These are phyloP conservation scores for Malurus splendens DNA, from an alignment of 2,797 vertebrate species.

Conservation along the genomic window DNA sequence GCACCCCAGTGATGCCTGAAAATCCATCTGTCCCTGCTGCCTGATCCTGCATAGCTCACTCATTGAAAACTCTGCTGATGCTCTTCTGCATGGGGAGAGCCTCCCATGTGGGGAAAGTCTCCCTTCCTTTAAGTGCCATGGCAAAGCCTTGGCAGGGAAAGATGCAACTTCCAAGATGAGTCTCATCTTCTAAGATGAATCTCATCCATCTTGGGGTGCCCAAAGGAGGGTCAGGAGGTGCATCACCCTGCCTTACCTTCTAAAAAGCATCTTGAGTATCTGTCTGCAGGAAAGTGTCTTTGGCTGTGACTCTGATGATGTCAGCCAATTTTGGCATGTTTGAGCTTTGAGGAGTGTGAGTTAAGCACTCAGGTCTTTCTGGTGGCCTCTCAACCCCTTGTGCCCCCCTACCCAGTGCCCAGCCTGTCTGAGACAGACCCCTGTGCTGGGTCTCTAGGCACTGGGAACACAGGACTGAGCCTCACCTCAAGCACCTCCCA, in stretches of 20 bases:
- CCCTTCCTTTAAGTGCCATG: background rate
- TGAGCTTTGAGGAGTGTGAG: background rate
- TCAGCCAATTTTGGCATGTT: background rate
- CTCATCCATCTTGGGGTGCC: background rate
- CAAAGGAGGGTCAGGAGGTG: background rate
- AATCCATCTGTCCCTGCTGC: fast-evolving
- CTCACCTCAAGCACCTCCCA: fast-evolving
- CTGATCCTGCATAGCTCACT: background rate
- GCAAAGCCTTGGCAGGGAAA: background rate
- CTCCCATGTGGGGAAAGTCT: background rate
- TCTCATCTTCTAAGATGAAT: background rate
- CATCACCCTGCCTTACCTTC: background rate
- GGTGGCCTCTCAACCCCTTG: background rate
- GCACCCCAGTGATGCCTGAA: background rate
- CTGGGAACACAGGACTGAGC: background rate
- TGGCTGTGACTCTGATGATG: background rate
- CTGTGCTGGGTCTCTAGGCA: background rate
- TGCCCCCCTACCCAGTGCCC: background rate
- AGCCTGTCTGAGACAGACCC: too few species aligned
- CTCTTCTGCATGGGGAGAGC: background rate
- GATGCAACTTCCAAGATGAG: background rate
- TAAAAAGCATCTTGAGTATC: background rate
- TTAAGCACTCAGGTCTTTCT: background rate
- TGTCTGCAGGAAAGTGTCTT: background rate
- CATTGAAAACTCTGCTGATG: background rate